A percentile compares a stretch with the other conserved stretches of the same genome.
Evolutionary conservation across 1,140 invertebrate species (phyloP).

Genomic region (Popillia japonica): DNA sequence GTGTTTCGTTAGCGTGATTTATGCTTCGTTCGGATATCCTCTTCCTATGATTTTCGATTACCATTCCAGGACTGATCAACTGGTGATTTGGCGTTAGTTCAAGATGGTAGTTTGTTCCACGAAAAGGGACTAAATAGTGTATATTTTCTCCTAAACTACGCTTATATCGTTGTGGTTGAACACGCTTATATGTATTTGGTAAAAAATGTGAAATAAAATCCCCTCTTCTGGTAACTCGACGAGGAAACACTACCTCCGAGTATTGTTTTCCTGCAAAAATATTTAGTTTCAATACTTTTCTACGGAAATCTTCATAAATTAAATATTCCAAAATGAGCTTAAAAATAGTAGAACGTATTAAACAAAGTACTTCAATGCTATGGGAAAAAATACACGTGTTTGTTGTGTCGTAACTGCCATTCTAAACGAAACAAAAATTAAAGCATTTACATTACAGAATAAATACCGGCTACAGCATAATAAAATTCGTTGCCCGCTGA

Average conservation of each 20-base stretch:
- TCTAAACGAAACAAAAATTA: neutral
- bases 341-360: too few species aligned
- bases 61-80: slow-evolving; percentile 58
- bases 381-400: too few species aligned
- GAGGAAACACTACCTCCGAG: slow-evolving; percentile 38
- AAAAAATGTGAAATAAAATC: slow-evolving; percentile 43
- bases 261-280: slow-evolving; percentile 21
- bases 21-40: slow-evolving; percentile 51
- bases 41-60: slow-evolving; percentile 46
- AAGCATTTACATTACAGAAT: slow-evolving; percentile 31
- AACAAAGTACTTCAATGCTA: too few species aligned
- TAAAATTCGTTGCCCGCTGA: neutral
- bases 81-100: slow-evolving; percentile 59
- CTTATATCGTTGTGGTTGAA: neutral
- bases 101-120: slow-evolving; percentile 57
- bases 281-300: neutral
- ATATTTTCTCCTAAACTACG: slow-evolving; percentile 24
- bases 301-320: too few species aligned
- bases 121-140: slow-evolving; percentile 41
- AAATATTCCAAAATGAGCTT: too few species aligned
- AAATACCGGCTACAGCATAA: neutral
- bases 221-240: slow-evolving; percentile 30
- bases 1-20: slow-evolving; percentile 46
- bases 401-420: too few species aligned
- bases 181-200: slow-evolving; percentile 39